Evolutionary conservation across 2,113 vertebrate species (phyloP).

Genomic region (Notarius lentiginosus): DNA sequence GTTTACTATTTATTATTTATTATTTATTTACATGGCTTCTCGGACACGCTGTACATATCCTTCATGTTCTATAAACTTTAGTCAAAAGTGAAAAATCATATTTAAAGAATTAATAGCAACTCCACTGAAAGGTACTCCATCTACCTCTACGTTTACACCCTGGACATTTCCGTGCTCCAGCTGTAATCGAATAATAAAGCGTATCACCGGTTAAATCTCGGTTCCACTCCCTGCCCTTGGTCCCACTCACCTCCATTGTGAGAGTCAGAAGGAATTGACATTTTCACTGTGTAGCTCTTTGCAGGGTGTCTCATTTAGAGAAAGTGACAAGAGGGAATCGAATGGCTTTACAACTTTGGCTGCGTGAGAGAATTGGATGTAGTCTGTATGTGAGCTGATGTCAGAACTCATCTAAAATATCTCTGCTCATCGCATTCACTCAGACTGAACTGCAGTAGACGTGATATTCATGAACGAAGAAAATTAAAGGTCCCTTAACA

Average conservation of each 20-base stretch:
- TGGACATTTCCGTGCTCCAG: not conserved
- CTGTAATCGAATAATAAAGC: not conserved
- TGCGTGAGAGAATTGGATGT: constrained; percentile 3
- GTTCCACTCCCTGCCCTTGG: not conserved
- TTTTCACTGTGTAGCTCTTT: not conserved
- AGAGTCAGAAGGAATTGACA: not conserved
- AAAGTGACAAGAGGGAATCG: not conserved
- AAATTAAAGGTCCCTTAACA: not conserved
- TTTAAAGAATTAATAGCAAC: too few species aligned
- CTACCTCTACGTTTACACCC: too few species aligned
- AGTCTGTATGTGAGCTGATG: not conserved
- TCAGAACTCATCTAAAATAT: not conserved
- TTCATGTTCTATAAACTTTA: too few species aligned
- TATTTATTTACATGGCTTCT: not conserved
- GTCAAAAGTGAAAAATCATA: too few species aligned
- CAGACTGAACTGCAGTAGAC: not conserved
- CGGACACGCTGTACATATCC: too few species aligned
- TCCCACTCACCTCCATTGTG: not conserved
- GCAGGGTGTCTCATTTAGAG: not conserved
- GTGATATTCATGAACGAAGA: not conserved
- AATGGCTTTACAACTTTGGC: not conserved
- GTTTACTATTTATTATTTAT: too few species aligned
- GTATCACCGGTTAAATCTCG: not conserved
- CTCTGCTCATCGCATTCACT: constrained; percentile 2
- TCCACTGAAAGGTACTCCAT: too few species aligned